phyloP scores from a whole-genome alignment of 2,113 vertebrate species.

The Marmota flaviventris region DNA sequence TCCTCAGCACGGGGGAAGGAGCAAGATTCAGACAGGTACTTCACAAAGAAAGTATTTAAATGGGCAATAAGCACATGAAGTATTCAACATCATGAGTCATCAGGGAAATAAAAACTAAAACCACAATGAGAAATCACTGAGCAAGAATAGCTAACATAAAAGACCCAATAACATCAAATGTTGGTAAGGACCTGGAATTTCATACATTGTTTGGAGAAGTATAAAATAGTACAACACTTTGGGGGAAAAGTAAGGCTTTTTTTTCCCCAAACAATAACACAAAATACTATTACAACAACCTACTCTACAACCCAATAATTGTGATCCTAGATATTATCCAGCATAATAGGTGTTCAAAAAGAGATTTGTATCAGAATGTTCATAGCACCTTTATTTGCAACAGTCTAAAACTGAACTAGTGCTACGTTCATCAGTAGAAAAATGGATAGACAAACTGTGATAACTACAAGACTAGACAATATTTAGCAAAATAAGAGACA shows the following conservation, averaged over 20 bases:
- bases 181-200: background rate
- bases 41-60: background rate
- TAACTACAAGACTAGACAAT: background rate
- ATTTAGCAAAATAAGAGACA: background rate
- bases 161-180: background rate
- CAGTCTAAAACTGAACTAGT: background rate
- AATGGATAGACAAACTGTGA: background rate
- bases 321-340: background rate
- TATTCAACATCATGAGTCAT: background rate
- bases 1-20: background rate
- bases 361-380: background rate
- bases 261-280: too few relatives aligned
- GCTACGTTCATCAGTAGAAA: background rate
- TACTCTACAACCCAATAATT: background rate
- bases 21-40: background rate
- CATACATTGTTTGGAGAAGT: background rate
- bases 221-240: background rate
- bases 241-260: background rate
- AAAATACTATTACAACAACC: background rate
- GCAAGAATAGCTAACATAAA: background rate
- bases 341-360: background rate
- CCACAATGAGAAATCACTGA: background rate
- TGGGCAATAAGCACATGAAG: background rate
- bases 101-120: conserved; percentile 28
- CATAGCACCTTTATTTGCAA: background rate